Base-by-base conservation (phyloP, 2,888 invertebrate genomes). In the Cheilosia pagana region DNA sequence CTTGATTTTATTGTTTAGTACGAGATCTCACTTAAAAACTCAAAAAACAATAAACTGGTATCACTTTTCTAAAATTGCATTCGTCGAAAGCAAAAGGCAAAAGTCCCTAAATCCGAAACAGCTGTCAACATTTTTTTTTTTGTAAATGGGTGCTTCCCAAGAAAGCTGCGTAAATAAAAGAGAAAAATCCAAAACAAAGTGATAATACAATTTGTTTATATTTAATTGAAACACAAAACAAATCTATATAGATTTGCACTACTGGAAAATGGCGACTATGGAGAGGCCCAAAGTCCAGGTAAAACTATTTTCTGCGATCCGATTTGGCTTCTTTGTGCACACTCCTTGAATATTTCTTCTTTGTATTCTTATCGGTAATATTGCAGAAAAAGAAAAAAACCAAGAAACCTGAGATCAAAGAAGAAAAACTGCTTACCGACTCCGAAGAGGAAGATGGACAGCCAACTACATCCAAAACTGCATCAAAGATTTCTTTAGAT, bases 261-360 rank as follows among this genome's bases (percentile, higher is more conserved):
- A 7, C 14, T 12, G 3, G 23, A 88, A 86, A 77, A 92, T 92
- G 91, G 92, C 92, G 50, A 92, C 92, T 25, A 88, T 92, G 86
- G 89, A 89, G 16, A 91, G 89, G 77, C 90, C 92, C 16, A 91
- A 89, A 87, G 89, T 89, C 72, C 88, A 88, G 87, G 92, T 91
- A 88, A 87, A 83, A 4, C n/a, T 12, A 35, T 41, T 48, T 67
- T 67, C 45, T 16, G 1, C 5, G 0, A n/a, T 41, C 28, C 3
- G 14, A 21, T 75, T 76, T 35, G n/a, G 8, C 7, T 35, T 25
- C 25, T 35, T 45, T 10, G 19, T 14, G 45, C 39, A 39, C 7
- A 12, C 31, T 35, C 12, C 35, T 35, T 35, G 35, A 35, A 35
- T 12, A 35, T 35, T 8, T 35, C 35, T 59, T 31, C 59, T 60